These are phyloP conservation scores for Nymphalis c-album DNA, from an alignment of 2,888 invertebrate species.

Conservation along the genomic window DNA sequence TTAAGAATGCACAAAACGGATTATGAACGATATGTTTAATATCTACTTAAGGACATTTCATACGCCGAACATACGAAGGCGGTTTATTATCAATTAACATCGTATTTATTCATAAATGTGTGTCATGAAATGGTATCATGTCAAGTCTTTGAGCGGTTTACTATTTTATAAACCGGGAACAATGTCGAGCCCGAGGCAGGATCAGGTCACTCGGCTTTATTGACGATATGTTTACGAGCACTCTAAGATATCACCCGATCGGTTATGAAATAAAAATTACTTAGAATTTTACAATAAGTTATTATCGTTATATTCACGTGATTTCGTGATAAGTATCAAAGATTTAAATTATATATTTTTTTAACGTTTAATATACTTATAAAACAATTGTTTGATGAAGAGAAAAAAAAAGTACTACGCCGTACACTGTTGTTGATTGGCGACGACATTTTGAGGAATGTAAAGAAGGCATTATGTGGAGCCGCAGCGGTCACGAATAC, in stretches of 20 bases:
- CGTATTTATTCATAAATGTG: slow-evolving; percentile 13
- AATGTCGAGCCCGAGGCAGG: slow-evolving; percentile 55
- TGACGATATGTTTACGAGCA: slow-evolving; percentile 62
- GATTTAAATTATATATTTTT: not conserved
- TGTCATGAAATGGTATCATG: slow-evolving; percentile 17
- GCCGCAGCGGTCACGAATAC: slow-evolving; percentile 54
- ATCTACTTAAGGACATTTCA: slow-evolving; percentile 1
- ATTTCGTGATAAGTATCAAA: not conserved
- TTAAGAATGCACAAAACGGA: slow-evolving; percentile 26
- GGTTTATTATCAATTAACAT: slow-evolving; percentile 2
- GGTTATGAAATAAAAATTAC: slow-evolving; percentile 50
- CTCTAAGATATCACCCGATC: slow-evolving; percentile 49
- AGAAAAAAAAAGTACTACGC: not conserved
- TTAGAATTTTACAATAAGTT: slow-evolving; percentile 34
- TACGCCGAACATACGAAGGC: not conserved
- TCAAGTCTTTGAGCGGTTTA: slow-evolving; percentile 48
- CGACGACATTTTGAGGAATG: slow-evolving; percentile 52
- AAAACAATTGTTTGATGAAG: too few species aligned
- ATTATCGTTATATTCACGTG: not conserved
- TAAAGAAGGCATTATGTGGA: slow-evolving; percentile 40
- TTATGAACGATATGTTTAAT: slow-evolving; percentile 15
- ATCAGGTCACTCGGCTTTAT: slow-evolving; percentile 54
- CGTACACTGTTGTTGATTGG: slow-evolving; percentile 19
- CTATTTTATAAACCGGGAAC: slow-evolving; percentile 60
- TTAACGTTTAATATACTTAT: not conserved